Evolutionary conservation across 2,888 invertebrate species (phyloP).

Genomic region (Bombyx huttoni): DNA sequence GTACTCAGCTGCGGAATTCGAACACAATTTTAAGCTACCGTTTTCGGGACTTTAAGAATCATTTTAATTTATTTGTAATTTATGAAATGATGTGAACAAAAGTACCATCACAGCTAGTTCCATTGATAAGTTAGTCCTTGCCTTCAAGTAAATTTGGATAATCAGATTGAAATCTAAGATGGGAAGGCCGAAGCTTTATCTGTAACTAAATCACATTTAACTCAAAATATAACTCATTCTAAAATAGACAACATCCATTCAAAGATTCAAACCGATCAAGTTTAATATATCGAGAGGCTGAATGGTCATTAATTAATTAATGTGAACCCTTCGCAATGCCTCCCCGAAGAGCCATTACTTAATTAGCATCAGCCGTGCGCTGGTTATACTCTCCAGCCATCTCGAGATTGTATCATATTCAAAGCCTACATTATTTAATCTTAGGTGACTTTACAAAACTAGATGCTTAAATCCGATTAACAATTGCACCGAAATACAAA

Average conservation of each 20-base stretch:
- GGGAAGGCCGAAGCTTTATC: neutral
- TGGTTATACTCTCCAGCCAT: constrained; percentile 12
- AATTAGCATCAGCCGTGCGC: constrained; percentile 53
- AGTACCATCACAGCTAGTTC: too few species aligned
- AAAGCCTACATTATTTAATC: neutral
- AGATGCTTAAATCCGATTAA: neutral
- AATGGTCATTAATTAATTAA: constrained; percentile 68
- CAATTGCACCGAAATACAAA: too few species aligned
- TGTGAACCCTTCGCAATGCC: constrained; percentile 52
- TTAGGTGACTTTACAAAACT: neutral
- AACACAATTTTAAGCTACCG: too few species aligned
- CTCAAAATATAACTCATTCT: neutral
- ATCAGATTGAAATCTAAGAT: neutral
- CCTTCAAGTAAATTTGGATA: too few species aligned
- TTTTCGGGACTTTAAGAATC: too few species aligned
- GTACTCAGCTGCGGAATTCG: too few species aligned
- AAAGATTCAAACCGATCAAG: neutral
- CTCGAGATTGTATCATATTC: neutral
- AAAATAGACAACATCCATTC: neutral
- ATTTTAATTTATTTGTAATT: too few species aligned
- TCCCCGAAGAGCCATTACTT: constrained; percentile 60
- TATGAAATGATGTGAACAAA: too few species aligned
- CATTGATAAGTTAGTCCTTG: too few species aligned
- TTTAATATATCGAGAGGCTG: constrained; percentile 43
- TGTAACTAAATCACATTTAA: neutral